Evolutionary conservation across 2,888 invertebrate genomes (phyloP).

Genomic region (Agrilus cyanescens): DNA sequence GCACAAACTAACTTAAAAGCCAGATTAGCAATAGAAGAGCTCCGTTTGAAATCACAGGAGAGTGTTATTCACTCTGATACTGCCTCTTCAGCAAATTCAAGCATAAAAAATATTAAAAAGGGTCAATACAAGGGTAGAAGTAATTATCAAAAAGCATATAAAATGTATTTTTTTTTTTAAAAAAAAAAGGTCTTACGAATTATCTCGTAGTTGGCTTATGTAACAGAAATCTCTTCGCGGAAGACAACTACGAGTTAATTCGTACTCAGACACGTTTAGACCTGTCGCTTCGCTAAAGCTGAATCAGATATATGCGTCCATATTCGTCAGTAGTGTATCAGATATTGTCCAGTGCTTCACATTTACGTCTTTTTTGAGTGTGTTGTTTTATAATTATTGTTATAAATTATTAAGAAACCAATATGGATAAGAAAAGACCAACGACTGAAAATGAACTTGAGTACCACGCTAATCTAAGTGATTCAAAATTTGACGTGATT

Average conservation of each 20-base stretch:
- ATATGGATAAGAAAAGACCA: constrained; percentile 17
- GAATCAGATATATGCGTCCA: constrained; percentile 9
- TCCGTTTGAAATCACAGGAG: too few species aligned
- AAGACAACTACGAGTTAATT: constrained; percentile 16
- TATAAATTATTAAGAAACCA: too few species aligned
- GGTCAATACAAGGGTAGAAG: too few species aligned
- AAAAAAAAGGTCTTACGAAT: constrained; percentile 16
- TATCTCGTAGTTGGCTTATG: constrained; percentile 17
- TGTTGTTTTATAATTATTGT: constrained; percentile 15
- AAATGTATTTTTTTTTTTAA: too few species aligned
- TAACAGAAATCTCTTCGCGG: constrained; percentile 15
- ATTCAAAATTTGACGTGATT: constrained; percentile 15
- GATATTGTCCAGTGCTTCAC: constrained; percentile 15
- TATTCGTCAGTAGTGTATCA: constrained; percentile 11
- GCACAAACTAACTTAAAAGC: too few species aligned
- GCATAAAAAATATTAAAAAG: too few species aligned
- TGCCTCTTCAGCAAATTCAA: too few species aligned
- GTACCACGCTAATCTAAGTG: constrained; percentile 17
- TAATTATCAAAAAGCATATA: too few species aligned
- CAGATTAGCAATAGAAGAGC: too few species aligned
- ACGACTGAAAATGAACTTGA: constrained; percentile 17
- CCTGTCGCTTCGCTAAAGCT: constrained; percentile 9
- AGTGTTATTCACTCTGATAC: too few species aligned
- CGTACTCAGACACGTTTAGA: constrained; percentile 13
- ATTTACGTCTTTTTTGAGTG: constrained; percentile 14